phyloP scores from a whole-genome alignment of 2,797 vertebrate genomes.

The Macroramphosus scolopax region DNA sequence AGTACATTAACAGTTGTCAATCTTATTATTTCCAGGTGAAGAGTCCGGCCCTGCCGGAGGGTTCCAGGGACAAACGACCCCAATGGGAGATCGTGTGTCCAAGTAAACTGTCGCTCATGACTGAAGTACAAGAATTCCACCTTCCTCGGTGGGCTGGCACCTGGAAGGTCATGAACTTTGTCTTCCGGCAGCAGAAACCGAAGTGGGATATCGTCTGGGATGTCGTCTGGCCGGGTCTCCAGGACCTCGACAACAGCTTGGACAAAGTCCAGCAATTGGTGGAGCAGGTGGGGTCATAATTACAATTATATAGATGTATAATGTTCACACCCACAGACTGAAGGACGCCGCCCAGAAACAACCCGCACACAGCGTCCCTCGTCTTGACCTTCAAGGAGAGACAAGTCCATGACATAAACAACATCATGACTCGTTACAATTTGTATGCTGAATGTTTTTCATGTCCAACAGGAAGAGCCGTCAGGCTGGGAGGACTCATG shows the following conservation, averaged over 20 bases:
- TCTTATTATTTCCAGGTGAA: conserved; percentile 41
- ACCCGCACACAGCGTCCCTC: no score
- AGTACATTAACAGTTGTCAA: no score
- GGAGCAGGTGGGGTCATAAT: conserved; percentile 43
- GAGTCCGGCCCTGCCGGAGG: conserved; percentile 9
- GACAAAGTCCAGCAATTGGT: conserved; percentile 17
- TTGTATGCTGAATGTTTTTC: not conserved
- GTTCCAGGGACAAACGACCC: conserved; percentile 6
- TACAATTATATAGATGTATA: not conserved
- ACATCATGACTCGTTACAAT: not conserved
- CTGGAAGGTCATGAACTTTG: conserved; percentile 70
- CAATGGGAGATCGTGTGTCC: conserved; percentile 49
- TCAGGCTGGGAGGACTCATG: conserved; percentile 60
- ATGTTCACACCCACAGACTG: not conserved
- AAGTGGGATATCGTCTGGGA: no score
- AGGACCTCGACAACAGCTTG: conserved; percentile 9
- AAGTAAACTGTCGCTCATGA: not conserved
- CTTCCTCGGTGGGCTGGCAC: conserved; percentile 67
- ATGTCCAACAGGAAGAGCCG: conserved; percentile 23
- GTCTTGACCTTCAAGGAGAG: no score
- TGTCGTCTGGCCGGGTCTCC: conserved; percentile 47
- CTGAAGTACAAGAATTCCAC: conserved; percentile 7
- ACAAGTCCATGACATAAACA: no score
- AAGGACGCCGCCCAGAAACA: no score
- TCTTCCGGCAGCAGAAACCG: conserved; percentile 61